These are phyloP conservation scores for Ametastegia equiseti DNA, from an alignment of 2,888 invertebrate genomes.

Conservation along the genomic window DNA sequence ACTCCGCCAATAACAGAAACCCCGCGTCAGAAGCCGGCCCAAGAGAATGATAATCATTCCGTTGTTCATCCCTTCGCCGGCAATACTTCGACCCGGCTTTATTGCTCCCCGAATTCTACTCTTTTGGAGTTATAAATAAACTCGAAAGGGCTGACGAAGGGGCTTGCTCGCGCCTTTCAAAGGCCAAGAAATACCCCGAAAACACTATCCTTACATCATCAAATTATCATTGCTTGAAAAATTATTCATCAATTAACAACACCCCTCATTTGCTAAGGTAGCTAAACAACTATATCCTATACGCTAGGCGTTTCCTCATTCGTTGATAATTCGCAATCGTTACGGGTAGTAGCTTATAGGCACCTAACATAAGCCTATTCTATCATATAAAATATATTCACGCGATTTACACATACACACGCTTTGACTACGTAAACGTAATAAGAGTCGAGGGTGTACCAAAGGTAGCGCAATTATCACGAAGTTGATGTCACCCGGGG, in stretches of 20 bases:
- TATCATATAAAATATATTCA: too few species aligned
- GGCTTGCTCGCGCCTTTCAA: neutral
- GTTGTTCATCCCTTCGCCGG: neutral
- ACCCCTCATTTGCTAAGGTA: too few species aligned
- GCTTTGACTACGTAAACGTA: neutral
- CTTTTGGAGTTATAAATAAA: constrained; percentile 5
- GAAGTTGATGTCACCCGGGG: constrained; percentile 15
- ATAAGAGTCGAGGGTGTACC: neutral
- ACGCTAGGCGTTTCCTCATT: constrained; percentile 1
- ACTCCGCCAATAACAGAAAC: neutral
- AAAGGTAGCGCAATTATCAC: constrained; percentile 3
- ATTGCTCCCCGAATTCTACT: neutral
- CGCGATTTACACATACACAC: neutral
- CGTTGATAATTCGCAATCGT: neutral
- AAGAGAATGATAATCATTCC: constrained; percentile 16
- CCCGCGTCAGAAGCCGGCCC: neutral
- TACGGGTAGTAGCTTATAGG: neutral
- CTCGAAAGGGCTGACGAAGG: neutral
- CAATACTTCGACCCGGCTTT: neutral
- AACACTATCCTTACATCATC: neutral
- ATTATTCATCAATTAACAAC: neutral
- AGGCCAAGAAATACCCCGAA: neutral
- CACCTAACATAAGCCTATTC: neutral
- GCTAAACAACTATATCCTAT: too few species aligned
- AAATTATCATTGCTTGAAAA: neutral